A percentile compares a stretch with the other conserved stretches of the same genome.
Evolutionary conservation across 1,140 invertebrate species (phyloP).

Genomic region (Aethina tumida): DNA sequence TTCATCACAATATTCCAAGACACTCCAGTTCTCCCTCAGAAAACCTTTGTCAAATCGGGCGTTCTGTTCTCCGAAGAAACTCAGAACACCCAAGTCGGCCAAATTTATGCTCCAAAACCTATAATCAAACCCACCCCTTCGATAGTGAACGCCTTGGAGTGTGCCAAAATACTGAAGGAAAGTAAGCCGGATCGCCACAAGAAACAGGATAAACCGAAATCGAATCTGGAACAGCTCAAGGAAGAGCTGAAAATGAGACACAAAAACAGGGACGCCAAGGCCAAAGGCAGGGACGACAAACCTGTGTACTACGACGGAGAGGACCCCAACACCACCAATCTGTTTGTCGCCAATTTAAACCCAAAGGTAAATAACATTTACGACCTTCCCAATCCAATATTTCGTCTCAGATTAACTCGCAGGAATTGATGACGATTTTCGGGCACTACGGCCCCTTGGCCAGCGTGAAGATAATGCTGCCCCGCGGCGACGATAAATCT

Average conservation of each 20-base stretch:
- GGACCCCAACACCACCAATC: slow-evolving; percentile 79
- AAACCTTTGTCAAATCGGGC: slow-evolving; percentile 31
- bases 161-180: slow-evolving; percentile 26
- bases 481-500: slow-evolving; percentile 38
- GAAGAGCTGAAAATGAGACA: slow-evolving; percentile 32
- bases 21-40: slow-evolving; percentile 15
- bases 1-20: slow-evolving; percentile 33
- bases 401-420: too few relatives aligned
- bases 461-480: slow-evolving; percentile 92
- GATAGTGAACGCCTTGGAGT: slow-evolving; percentile 43
- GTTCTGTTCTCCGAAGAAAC: slow-evolving; percentile 24
- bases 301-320: slow-evolving; percentile 44
- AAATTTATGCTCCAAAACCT: slow-evolving; percentile 29
- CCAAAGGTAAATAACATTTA: slow-evolving; percentile 78
- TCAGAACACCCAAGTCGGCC: slow-evolving; percentile 14
- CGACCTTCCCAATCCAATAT: too few relatives aligned
- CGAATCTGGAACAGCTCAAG: slow-evolving; percentile 34
- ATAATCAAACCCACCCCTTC: slow-evolving; percentile 31
- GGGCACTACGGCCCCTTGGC: slow-evolving; percentile 80
- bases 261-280: slow-evolving; percentile 15
- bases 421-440: slow-evolving; percentile 79
- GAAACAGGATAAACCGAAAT: slow-evolving; percentile 36
- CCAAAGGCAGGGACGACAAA: slow-evolving; percentile 17
- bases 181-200: slow-evolving; percentile 29
- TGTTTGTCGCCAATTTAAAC: slow-evolving; percentile 80